phyloP scores from a whole-genome alignment of 2,797 vertebrate genomes.

The Acanthis flammea region DNA sequence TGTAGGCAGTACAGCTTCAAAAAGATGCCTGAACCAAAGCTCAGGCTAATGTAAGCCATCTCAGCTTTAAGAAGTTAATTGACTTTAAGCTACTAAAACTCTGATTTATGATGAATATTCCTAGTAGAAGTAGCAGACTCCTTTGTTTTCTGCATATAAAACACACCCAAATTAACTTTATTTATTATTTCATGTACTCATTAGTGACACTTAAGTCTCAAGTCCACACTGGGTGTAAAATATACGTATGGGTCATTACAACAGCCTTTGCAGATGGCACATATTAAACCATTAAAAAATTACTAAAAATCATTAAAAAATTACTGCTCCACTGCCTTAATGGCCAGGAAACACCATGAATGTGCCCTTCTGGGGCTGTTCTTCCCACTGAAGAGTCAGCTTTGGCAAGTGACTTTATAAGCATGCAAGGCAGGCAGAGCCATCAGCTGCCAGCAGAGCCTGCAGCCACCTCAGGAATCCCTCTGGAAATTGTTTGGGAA shows the following conservation, averaged over 20 bases:
- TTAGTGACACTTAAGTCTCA: background rate
- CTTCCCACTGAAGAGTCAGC: background rate
- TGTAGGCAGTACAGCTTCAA: background rate
- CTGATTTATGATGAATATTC: background rate
- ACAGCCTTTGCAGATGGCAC: background rate
- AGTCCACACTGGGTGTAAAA: background rate
- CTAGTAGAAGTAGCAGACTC: background rate
- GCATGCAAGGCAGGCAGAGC: background rate
- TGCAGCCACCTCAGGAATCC: background rate
- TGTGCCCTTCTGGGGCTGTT: background rate
- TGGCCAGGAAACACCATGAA: background rate
- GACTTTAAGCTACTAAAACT: constrained; percentile 11
- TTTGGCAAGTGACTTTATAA: background rate
- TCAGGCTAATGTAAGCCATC: background rate
- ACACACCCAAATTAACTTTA: background rate
- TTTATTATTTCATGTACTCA: constrained; percentile 1
- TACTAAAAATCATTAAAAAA: background rate
- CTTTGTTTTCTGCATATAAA: background rate
- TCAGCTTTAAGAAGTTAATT: constrained; percentile 4
- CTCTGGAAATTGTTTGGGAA: background rate
- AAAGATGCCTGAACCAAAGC: background rate
- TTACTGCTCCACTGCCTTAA: background rate
- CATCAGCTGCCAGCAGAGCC: background rate
- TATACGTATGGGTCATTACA: background rate
- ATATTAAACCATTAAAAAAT: background rate